Conservation (phyloP, 2,797 vertebrate species). For the Macroramphosus scolopax region DNA sequence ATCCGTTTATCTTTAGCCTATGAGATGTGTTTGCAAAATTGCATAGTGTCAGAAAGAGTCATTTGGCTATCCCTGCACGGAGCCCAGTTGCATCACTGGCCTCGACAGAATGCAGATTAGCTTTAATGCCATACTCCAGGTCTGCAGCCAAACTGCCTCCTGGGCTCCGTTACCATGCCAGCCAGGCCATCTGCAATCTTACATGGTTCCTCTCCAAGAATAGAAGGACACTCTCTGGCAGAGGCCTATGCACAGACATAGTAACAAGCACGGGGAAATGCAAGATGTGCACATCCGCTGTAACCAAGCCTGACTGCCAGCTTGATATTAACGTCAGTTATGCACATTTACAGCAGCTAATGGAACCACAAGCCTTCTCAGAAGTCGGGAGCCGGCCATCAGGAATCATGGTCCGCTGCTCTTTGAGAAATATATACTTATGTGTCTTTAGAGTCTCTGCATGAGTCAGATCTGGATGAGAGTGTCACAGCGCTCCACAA, state of each 20-base stretch:
- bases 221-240: constrained; percentile 14
- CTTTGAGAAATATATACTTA: constrained; percentile 4
- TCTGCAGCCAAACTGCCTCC: constrained; percentile 34
- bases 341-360: constrained; percentile 3
- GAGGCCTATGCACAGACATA: constrained; percentile 10
- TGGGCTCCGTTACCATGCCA: constrained; percentile 21
- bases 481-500: constrained; percentile 17
- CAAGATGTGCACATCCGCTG: constrained; percentile 5
- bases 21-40: constrained; percentile 24
- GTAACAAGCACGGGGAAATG: constrained; percentile 19
- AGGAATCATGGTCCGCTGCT: not conserved
- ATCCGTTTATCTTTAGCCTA: constrained; percentile 14
- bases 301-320: constrained; percentile 2
- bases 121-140: constrained; percentile 35
- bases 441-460: constrained; percentile 6
- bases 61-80: constrained; percentile 18
- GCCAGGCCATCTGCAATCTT: constrained; percentile 36
- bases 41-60: constrained; percentile 14
- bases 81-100: constrained; percentile 9
- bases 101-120: constrained; percentile 33
- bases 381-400: constrained; percentile 1
- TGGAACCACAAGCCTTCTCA: not conserved
- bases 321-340: too few species aligned
- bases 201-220: constrained; percentile 30
- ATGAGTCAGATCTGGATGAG: constrained; percentile 24